These are phyloP conservation scores for Picathartes gymnocephalus DNA, from an alignment of 2,113 vertebrate genomes.

Conservation along the genomic window DNA sequence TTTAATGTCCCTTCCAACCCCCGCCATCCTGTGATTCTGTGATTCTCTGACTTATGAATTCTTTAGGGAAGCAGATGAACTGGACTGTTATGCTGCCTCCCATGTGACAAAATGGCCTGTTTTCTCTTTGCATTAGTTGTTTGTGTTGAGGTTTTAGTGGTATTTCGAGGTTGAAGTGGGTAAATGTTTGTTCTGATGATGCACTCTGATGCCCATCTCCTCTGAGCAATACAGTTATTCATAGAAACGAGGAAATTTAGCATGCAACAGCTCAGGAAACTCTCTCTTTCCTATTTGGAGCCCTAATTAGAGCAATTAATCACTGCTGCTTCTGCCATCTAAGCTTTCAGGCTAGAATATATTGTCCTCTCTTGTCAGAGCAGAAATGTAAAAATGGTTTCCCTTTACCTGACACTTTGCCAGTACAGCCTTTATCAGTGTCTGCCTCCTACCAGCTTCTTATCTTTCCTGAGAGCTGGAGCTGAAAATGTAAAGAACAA, in stretches of 20 bases:
- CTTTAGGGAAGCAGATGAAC: background rate
- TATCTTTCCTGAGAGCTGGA: background rate
- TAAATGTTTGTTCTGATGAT: constrained; percentile 47
- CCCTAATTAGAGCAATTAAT: constrained; percentile 63
- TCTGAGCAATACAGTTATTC: constrained; percentile 44
- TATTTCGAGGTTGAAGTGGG: constrained; percentile 5
- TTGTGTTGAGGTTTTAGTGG: background rate
- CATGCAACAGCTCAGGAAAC: constrained; percentile 14
- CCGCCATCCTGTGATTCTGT: background rate
- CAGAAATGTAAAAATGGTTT: constrained; percentile 47
- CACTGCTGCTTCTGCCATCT: constrained; percentile 43
- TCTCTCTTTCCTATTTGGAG: constrained; percentile 17
- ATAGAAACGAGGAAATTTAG: constrained; percentile 36
- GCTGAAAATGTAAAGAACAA: constrained; percentile 20
- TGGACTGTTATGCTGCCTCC: background rate
- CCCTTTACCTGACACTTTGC: constrained; percentile 16
- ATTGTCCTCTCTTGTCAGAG: constrained; percentile 36
- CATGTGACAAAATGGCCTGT: background rate
- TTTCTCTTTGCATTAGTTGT: background rate
- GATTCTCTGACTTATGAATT: background rate
- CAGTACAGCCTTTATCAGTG: constrained; percentile 28
- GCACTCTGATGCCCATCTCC: constrained; percentile 1
- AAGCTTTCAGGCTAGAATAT: constrained; percentile 36
- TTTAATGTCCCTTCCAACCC: background rate
- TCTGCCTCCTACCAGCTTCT: constrained; percentile 43